These are phyloP conservation scores for Limnodromus scolopaceus DNA, from an alignment of 2,797 vertebrate species.

Conservation along the genomic window DNA sequence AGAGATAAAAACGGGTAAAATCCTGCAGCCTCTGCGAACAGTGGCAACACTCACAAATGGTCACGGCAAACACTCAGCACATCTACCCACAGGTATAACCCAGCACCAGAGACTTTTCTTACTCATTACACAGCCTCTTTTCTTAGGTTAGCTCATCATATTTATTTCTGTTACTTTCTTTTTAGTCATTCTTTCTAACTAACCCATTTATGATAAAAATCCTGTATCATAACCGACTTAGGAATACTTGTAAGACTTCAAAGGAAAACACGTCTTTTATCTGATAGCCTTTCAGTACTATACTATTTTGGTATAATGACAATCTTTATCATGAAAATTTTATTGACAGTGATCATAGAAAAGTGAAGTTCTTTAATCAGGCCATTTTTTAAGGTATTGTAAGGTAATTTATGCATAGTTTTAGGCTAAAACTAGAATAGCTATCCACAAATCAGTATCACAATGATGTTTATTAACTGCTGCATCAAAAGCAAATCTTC, in stretches of 20 bases:
- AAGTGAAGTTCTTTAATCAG: slow-evolving; percentile 4
- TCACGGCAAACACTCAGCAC: background rate
- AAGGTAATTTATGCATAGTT: background rate
- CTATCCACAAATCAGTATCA: background rate
- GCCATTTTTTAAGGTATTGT: slow-evolving; percentile 31
- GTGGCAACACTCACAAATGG: background rate
- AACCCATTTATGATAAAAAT: background rate
- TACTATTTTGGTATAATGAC: background rate
- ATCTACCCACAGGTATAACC: background rate
- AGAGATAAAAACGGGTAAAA: background rate
- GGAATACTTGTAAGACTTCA: slow-evolving; percentile 2
- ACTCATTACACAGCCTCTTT: background rate
- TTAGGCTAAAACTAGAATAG: slow-evolving; percentile 2
- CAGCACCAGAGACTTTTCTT: background rate
- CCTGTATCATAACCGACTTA: background rate
- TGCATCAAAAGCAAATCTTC: background rate
- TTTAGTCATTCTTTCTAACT: background rate
- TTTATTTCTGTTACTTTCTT: background rate
- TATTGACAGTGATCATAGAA: slow-evolving; percentile 33
- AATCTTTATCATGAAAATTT: slow-evolving; percentile 10
- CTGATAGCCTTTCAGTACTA: background rate
- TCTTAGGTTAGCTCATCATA: background rate
- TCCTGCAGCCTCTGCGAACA: background rate
- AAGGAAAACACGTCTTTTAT: slow-evolving; percentile 39
- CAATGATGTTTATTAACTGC: slow-evolving; percentile 1